These are phyloP conservation scores for Stenodera caucasica DNA, from an alignment of 2,888 invertebrate species.

Conservation along the genomic window DNA sequence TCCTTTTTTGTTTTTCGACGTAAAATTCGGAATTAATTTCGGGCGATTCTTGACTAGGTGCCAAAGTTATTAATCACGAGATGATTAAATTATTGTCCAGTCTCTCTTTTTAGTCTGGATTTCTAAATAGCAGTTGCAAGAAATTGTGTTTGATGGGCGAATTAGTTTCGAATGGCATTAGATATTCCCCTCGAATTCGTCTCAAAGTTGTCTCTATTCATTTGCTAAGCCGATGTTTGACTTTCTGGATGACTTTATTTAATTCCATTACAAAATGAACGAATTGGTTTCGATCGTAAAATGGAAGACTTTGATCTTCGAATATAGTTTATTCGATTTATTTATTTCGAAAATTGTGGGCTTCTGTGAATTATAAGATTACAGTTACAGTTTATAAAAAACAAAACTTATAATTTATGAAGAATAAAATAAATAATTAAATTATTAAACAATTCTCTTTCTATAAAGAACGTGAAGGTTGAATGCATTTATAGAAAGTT, in stretches of 20 bases:
- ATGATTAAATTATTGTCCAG: background rate
- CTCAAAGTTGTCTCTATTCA: too few relatives aligned
- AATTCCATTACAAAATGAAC: too few relatives aligned
- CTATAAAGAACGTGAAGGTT: slow-evolving; percentile 21
- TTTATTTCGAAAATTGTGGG: too few relatives aligned
- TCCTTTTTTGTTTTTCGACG: background rate
- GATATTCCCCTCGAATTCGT: too few relatives aligned
- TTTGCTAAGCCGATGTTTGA: too few relatives aligned
- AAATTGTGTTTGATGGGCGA: background rate
- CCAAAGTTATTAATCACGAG: slow-evolving; percentile 11
- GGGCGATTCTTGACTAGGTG: too few relatives aligned
- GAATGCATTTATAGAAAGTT: slow-evolving; percentile 21
- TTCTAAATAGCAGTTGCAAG: background rate
- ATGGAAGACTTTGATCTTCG: too few relatives aligned
- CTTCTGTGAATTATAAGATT: slow-evolving; percentile 6
- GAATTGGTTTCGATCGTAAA: too few relatives aligned
- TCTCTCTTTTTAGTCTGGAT: background rate
- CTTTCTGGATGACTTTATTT: too few relatives aligned
- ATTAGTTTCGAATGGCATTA: background rate
- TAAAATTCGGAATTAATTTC: slow-evolving; percentile 15
- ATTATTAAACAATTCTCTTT: slow-evolving; percentile 19
- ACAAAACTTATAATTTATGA: too few relatives aligned
- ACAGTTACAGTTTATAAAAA: slow-evolving; percentile 12
- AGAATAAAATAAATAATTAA: too few relatives aligned
- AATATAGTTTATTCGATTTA: too few relatives aligned